A percentile compares a stretch with the other conserved stretches of the same genome.
Conservation (phyloP, 2,797 vertebrate species). For the Pteropus rufus region DNA sequence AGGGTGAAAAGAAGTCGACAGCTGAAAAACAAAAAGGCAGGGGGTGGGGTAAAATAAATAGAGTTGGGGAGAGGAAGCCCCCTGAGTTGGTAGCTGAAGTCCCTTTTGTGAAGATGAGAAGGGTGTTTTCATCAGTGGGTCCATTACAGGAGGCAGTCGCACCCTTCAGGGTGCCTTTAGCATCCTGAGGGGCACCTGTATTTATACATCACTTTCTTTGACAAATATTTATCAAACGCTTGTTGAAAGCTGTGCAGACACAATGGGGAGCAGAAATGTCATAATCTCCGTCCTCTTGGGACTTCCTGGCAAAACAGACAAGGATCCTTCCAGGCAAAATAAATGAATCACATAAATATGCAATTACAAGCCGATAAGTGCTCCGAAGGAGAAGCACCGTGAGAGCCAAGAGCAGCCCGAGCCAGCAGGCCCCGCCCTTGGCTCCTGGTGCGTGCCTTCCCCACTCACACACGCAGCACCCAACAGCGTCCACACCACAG, state of each 20-base stretch:
- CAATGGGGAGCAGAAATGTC: neutral
- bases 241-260: neutral
- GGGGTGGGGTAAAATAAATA: neutral
- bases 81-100: neutral
- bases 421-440: neutral
- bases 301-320: neutral
- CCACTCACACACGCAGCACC: neutral
- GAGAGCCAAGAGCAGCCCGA: neutral
- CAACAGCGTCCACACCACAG: fast-evolving
- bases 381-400: neutral
- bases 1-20: neutral
- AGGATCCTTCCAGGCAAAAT: constrained; percentile 21
- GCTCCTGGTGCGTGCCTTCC: fast-evolving
- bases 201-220: neutral
- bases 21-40: too few species aligned
- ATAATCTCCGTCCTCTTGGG: neutral
- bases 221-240: neutral
- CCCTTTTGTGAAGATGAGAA: neutral
- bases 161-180: neutral
- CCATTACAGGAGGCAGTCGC: neutral
- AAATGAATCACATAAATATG: neutral
- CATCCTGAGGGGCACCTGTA: neutral
- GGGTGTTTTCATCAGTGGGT: neutral
- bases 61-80: neutral
- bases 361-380: neutral